Conservation (phyloP, 2,797 vertebrate genomes). For the Esox masquinongy region DNA sequence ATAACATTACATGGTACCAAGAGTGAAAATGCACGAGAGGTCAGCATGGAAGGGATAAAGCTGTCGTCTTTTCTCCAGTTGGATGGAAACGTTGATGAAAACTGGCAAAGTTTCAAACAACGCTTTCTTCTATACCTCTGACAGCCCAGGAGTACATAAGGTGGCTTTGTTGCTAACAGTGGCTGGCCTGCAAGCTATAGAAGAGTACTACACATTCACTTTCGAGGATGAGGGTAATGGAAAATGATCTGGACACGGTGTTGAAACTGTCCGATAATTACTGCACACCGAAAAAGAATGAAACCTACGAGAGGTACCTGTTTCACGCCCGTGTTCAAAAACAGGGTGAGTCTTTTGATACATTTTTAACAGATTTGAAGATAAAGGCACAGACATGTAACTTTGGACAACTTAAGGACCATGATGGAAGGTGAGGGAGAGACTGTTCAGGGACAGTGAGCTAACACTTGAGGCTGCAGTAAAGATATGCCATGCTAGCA, state of each 20-base stretch:
- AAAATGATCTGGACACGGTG: neutral
- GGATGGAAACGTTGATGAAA: no score
- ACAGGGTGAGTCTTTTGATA: constrained; percentile 2
- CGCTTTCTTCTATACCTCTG: no score
- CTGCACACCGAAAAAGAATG: neutral
- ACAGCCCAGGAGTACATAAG: neutral
- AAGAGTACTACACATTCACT: constrained; percentile 6
- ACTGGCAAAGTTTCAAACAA: no score
- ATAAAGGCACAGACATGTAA: no score
- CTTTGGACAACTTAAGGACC: neutral
- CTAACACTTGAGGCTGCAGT: neutral
- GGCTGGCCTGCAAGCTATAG: constrained; percentile 6
- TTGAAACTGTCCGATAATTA: neutral
- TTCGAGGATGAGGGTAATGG: neutral
- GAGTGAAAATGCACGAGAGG: no score
- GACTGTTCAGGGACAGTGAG: constrained; percentile 5
- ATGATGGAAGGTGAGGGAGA: neutral
- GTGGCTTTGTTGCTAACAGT: constrained; percentile 17
- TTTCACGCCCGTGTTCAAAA: constrained; percentile 11
- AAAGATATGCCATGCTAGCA: neutral
- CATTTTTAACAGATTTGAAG: no score
- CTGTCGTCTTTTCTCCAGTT: no score
- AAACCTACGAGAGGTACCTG: neutral
- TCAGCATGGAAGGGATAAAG: no score
- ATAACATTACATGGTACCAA: no score